phyloP scores from a whole-genome alignment of 1,140 invertebrate species.

The Zaprionus lachaisei region DNA sequence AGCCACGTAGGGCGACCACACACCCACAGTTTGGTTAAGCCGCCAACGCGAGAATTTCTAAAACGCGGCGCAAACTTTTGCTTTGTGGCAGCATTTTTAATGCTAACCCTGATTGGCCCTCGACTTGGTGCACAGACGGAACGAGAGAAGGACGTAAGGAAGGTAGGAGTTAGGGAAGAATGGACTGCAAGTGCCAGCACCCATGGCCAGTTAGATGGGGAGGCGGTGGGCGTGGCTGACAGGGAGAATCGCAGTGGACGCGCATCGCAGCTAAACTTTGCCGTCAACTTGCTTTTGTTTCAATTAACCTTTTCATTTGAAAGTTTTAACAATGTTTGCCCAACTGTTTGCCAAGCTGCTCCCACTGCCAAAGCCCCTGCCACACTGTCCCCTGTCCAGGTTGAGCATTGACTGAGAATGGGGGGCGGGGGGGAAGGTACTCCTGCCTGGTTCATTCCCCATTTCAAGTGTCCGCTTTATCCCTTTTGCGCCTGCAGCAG shows the following conservation, averaged over 20 bases:
- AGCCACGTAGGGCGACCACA: background rate
- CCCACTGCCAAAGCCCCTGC: background rate
- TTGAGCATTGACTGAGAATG: background rate
- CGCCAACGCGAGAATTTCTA: slow-evolving; percentile 58
- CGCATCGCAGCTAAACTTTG: slow-evolving; percentile 66
- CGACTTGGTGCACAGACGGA: background rate
- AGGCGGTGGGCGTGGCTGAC: slow-evolving; percentile 33
- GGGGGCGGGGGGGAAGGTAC: background rate
- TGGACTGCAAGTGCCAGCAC: slow-evolving; percentile 22
- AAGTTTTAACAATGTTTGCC: slow-evolving; percentile 82
- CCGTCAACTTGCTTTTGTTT: slow-evolving; percentile 80
- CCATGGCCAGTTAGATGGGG: background rate
- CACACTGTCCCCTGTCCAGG: background rate
- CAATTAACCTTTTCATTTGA: slow-evolving; percentile 82
- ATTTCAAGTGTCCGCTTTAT: slow-evolving; percentile 15
- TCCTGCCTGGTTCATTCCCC: background rate
- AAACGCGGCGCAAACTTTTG: slow-evolving; percentile 71
- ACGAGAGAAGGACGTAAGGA: background rate
- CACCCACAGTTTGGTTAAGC: slow-evolving; percentile 28
- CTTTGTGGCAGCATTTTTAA: slow-evolving; percentile 70
- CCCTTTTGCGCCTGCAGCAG: slow-evolving; percentile 5
- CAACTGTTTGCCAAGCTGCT: slow-evolving; percentile 58
- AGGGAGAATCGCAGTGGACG: slow-evolving; percentile 53
- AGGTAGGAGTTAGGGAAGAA: background rate
- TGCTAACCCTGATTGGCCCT: slow-evolving; percentile 60